Base-by-base conservation (phyloP, 2,113 vertebrate genomes). In the Gobius niger region DNA sequence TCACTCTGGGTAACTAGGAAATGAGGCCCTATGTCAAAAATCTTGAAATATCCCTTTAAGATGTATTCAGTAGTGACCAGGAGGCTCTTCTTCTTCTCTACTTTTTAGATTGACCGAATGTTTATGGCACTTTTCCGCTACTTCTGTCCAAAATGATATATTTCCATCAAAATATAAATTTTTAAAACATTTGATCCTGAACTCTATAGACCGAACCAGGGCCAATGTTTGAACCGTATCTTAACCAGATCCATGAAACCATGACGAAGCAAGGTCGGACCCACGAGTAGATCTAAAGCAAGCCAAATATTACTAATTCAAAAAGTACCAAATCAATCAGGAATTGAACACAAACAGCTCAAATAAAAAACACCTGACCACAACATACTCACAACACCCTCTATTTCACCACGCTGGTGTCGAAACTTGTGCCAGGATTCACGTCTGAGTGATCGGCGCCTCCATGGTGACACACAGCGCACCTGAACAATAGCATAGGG, bases 401-500 rank as follows among this genome's bases (percentile, higher is more conserved):
- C 8, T 54, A 24, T 54, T 54, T 54, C 16, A 11, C 16, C 18
- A 3, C 19, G 61, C 69, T 64, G 67, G 65, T 65, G 63, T 71
- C 77, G 62, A 82, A 72, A 80, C 83, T 87, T 89, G 87, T 89
- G 74, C 76, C 47, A 68, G 78, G 86, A 89, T 89, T 87, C 75
- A 78, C 80, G 64, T 73, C 68, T 72, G 78, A 86, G 67, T 78
- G 77, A 89, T 86, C 46, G 24, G 64, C 1, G 70, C 85, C 87
- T 87, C 87, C 88, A 90, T 89, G 83, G 88, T 77, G 80, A 91
- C 88, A 78, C 74, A 83, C 82, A 80, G 77, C 77, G 83, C 73
- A 84, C 82, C 86, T 80, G 63, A 87, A 91, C 89, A 93, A 91
- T 90, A 76, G 80, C 82, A 90, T 82, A 85, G 18, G 87, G 82